These are phyloP conservation scores for Callipepla californica DNA, from an alignment of 2,113 vertebrate species.

Conservation along the genomic window DNA sequence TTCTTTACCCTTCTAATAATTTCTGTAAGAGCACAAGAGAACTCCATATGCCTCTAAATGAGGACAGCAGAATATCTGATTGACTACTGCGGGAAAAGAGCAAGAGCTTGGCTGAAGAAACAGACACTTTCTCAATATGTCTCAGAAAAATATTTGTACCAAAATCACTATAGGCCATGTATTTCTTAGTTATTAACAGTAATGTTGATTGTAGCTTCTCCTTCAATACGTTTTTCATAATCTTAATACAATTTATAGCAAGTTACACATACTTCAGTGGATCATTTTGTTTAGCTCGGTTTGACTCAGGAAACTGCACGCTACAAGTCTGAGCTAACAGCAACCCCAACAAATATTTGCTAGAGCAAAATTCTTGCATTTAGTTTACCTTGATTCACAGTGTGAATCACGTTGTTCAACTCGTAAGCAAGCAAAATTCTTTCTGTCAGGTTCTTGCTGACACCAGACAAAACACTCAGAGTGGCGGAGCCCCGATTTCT, in stretches of 20 bases:
- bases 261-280: not conserved
- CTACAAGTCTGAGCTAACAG: not conserved
- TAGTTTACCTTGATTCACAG: not conserved
- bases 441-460: no score
- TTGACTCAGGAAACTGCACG: not conserved
- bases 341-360: not conserved
- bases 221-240: not conserved
- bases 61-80: not conserved
- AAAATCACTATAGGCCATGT: not conserved
- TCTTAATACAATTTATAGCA: not conserved
- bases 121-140: not conserved
- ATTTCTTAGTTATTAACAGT: not conserved
- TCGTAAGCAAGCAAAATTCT: no score
- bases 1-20: not conserved
- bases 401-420: no score
- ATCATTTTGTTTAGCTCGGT: not conserved
- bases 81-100: not conserved
- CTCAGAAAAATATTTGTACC: not conserved
- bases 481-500: no score
- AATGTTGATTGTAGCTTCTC: not conserved
- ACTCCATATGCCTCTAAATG: not conserved
- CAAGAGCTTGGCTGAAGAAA: not conserved
- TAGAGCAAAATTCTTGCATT: not conserved
- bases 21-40: not conserved
- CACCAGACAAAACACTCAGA: no score